Evolutionary conservation across 2,113 vertebrate species (phyloP), one percentile per base, ranked within the genome.

Genomic region (Synodontis membranacea): DNA sequence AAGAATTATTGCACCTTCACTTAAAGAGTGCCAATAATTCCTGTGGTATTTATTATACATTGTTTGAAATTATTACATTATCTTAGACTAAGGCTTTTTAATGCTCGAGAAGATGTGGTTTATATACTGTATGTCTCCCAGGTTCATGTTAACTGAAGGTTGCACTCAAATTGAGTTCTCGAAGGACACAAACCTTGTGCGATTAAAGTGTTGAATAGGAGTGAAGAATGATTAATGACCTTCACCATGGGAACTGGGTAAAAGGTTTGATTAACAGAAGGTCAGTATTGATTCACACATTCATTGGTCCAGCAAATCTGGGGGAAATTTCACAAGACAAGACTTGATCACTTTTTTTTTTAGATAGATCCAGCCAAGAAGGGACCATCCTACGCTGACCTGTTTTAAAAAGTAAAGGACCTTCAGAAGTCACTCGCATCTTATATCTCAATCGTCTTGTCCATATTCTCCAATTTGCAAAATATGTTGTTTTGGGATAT

Each of bases 191-290:
- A 23, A 68, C 28, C 34, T 56, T 12, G 9, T 56, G 52, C 23
- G 54, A 50, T 44, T 86, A 56, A 70, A 84, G 12, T 44, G 48
- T 81, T 37, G 34, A 58, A 3, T 31, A 80, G 60, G 44, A 80
- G 37, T 12, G 44, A 28, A 58, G 50, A 68, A 56, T 39, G 66
- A 75, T 84, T 74, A 84, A 21, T 31, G 83, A 60, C 44, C 23
- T 56, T 56, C 15, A 70, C 83, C 15, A 28, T 56, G 34, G 31
- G 9, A 78, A 78, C 31, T 42, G 31, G 58, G 44, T 37, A 52
- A 66, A 86, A 44, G 64, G 19, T 12, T 60, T 70, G 50, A 72
- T 11, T 86, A 64, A 56, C 64, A 58, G 78, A 44, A 86, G 60
- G 11, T 60, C 52, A 74, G 19, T 82, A 56, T 72, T 31, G 15